A percentile compares a stretch with the other conserved stretches of the same genome.
These are phyloP conservation scores for Aethina tumida DNA, from an alignment of 1,140 invertebrate species.

Conservation along the genomic window DNA sequence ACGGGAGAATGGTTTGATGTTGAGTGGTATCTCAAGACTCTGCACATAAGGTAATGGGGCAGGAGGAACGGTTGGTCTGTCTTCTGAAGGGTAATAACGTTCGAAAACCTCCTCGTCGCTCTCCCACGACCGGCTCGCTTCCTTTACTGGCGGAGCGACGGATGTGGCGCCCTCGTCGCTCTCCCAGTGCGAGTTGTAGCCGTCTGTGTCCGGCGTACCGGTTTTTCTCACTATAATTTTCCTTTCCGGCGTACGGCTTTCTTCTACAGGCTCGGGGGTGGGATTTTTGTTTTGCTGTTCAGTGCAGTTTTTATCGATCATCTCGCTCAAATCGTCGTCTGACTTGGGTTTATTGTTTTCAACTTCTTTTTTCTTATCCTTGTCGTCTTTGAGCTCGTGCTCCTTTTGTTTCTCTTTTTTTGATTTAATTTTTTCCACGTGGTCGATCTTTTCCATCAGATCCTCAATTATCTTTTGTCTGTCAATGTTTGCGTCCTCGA, in stretches of 20 bases:
- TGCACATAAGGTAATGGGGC: too few species aligned
- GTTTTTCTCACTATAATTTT: conserved; percentile 1
- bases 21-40: conserved; percentile 29
- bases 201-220: conserved; percentile 27
- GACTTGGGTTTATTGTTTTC: conserved; percentile 1
- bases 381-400: background rate
- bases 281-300: conserved; percentile 4
- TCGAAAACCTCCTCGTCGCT: conserved; percentile 27
- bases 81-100: conserved; percentile 3
- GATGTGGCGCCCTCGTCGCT: conserved; percentile 17
- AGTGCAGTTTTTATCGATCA: background rate
- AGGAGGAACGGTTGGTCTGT: background rate
- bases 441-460: background rate
- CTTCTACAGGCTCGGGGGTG: background rate
- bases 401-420: background rate
- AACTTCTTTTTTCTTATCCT: conserved; percentile 1
- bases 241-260: background rate
- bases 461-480: conserved; percentile 3
- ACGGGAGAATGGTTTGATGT: conserved; percentile 24
- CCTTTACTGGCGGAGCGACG: conserved; percentile 1
- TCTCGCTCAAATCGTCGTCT: background rate
- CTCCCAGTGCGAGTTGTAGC: conserved; percentile 30
- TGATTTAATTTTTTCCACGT: conserved; percentile 1
- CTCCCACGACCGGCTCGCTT: conserved; percentile 25
- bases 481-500: background rate